Base-by-base conservation (phyloP, 2,888 invertebrate genomes). In the Camptogramma bilineatum region DNA sequence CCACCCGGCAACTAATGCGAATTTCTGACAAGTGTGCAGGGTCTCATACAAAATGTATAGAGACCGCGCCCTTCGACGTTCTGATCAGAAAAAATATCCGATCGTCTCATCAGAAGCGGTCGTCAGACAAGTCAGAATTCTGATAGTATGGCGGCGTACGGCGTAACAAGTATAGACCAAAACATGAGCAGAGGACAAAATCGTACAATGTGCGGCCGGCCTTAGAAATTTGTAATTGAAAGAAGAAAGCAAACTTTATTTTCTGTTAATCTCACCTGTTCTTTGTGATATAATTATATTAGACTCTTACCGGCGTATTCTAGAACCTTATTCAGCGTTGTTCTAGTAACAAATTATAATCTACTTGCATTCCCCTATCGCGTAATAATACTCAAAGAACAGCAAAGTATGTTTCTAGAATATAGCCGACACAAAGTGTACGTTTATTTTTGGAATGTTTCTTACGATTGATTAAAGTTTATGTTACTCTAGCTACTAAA, bases 231-330 rank as follows among this genome's bases (percentile, higher is more conserved):
- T 10, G 19, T 42, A 52, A 48, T 53, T 61, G 42, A 51, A 52
- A 59, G 42, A 44, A 39, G 50, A 55, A 60, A 60, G 56, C 59
- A 48, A 57, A 42, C 69, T 70, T 67, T 70, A 66, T 74, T 70
- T 74, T 76, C 74, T 76, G 73, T 81, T 77, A 70, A 82, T 80
- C 81, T 84, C 81, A 79, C 77, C 82, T 79, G 68, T 81, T 79
- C 70, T 80, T 82, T 86, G 83, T 86, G 83, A 84, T 84, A 84
- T 79, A 67, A 64, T 69, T 70, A 68, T 68, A 64, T 69, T 70
- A 66, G 44, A 63, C 51, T 48, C 50, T 48, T 63, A 17, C 50
- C n/a, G 39, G 8, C 17, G 18, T 50, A 61, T 44, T 47, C 17
- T 66, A 64, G 56, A 65, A 64, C 57, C 62, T 0, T 21, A 48